Percentiles rank a stretch among this genome's conserved stretches.
phyloP scores from a whole-genome alignment of 30 jellyfish, hydroid and myxozoan genomes.

The Nemopilema nomurai region DNA sequence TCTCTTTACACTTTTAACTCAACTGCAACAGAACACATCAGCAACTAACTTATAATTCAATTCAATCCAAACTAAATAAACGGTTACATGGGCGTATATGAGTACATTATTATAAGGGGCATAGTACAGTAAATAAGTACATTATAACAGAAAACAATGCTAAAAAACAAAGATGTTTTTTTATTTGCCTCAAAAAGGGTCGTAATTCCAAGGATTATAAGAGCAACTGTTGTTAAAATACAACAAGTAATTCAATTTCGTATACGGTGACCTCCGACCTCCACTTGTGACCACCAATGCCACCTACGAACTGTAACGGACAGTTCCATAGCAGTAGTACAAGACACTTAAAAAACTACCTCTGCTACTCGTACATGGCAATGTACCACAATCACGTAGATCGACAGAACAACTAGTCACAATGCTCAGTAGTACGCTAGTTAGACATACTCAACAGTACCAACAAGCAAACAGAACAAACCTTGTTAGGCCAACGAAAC shows the following conservation, averaged over 20 bases:
- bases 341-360: background rate
- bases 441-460: background rate
- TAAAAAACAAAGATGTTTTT: too few species aligned
- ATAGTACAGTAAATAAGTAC: background rate
- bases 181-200: slow-evolving; percentile 17
- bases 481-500: too few species aligned
- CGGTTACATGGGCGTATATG: background rate
- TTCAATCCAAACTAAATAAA: background rate
- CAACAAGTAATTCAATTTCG: background rate
- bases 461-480: background rate
- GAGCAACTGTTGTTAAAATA: background rate
- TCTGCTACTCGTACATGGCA: background rate
- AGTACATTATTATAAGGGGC: background rate
- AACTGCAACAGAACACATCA: background rate
- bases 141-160: too few species aligned
- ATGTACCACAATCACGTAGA: background rate
- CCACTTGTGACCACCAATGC: background rate
- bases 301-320: background rate
- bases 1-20: background rate
- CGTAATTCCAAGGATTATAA: background rate
- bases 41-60: background rate
- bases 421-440: background rate
- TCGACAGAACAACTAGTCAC: background rate
- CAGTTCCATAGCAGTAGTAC: background rate
- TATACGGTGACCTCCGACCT: background rate